Conservation (phyloP, 2,888 invertebrate genomes). For the Chymomyza procnemis region DNA sequence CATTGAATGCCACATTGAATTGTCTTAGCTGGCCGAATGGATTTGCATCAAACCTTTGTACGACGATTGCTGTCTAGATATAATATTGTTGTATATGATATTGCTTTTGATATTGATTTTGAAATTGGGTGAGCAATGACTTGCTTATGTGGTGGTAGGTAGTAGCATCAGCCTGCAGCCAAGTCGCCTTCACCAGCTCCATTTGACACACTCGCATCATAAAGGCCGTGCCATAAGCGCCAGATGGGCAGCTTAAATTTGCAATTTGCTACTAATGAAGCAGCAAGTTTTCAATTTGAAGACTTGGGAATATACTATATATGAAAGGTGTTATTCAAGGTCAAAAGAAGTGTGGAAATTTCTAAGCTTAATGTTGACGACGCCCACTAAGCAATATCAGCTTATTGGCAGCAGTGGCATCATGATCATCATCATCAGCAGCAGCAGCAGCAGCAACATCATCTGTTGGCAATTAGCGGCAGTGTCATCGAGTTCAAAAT, state of each 20-base stretch:
- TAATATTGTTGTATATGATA: constrained; percentile 34
- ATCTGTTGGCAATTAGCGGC: constrained; percentile 59
- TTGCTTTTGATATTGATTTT: constrained; percentile 49
- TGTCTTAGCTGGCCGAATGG: constrained; percentile 56
- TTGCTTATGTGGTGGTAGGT: constrained; percentile 36
- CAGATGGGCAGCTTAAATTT: neutral
- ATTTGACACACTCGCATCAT: constrained; percentile 58
- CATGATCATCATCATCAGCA: neutral
- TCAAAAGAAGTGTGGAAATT: neutral
- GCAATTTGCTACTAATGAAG: neutral
- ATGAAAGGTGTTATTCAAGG: neutral
- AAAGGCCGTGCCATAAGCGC: neutral
- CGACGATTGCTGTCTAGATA: neutral
- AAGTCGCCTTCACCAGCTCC: constrained; percentile 26
- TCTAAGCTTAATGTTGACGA: neutral
- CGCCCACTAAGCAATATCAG: neutral
- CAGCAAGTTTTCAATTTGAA: neutral
- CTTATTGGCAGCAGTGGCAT: neutral
- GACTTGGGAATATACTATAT: neutral
- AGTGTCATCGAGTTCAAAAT: constrained; percentile 64
- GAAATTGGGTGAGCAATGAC: constrained; percentile 71
- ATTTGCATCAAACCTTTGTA: constrained; percentile 27
- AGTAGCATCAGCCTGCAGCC: neutral
- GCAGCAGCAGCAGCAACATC: neutral
- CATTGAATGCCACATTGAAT: constrained; percentile 63